Percentiles rank a stretch among this genome's conserved stretches.
Conservation (phyloP, 2,888 invertebrate species). For the Epiblema foenella region DNA sequence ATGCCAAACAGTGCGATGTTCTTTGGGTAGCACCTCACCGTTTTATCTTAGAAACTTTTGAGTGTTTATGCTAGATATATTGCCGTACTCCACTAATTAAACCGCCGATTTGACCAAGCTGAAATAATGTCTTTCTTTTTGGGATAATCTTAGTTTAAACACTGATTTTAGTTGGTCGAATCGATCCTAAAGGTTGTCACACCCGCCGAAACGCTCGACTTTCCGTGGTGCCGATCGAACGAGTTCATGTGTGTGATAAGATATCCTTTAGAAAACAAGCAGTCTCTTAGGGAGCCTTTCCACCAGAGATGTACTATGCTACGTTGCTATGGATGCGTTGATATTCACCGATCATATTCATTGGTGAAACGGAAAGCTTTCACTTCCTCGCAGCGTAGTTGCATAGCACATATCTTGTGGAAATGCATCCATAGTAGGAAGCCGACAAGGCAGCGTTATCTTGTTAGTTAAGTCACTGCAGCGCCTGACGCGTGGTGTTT, state of each 20-base stretch:
- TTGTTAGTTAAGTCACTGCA: constrained; percentile 64
- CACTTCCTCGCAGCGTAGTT: too few species aligned
- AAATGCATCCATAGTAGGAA: too few species aligned
- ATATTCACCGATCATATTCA: too few species aligned
- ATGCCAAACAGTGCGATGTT: neutral
- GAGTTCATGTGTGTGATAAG: too few species aligned
- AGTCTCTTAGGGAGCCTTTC: too few species aligned
- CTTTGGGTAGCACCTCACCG: neutral
- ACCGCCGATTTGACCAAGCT: neutral
- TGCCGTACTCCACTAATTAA: neutral
- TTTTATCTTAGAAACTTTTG: neutral
- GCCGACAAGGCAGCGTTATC: too few species aligned
- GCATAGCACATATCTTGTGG: too few species aligned
- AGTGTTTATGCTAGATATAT: neutral
- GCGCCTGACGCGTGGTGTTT: constrained; percentile 94
- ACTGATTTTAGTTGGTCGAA: neutral
- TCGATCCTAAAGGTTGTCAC: neutral
- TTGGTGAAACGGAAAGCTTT: too few species aligned
- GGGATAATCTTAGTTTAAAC: neutral
- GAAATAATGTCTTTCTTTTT: neutral
- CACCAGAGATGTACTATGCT: too few species aligned
- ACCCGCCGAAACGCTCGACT: neutral
- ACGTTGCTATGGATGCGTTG: too few species aligned
- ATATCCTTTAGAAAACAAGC: too few species aligned
- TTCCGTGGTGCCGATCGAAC: too few species aligned